Base-by-base conservation (phyloP, 2,797 vertebrate genomes). In the Poecile montanus region DNA sequence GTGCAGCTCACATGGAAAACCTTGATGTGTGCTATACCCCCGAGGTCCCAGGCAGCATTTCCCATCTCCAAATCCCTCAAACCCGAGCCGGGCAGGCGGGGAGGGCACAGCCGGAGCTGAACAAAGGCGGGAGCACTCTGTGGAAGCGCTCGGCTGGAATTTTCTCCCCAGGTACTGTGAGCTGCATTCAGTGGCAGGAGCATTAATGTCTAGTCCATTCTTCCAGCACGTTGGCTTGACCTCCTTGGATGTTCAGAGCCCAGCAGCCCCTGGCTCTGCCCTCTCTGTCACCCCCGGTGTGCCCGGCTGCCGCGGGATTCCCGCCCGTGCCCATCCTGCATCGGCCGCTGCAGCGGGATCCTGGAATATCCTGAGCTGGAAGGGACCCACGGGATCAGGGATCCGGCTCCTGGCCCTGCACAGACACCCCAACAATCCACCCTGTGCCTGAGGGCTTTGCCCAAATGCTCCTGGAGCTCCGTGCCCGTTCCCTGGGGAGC, bases 271-370 rank as follows among this genome's bases (percentile, higher is more conserved):
- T 14, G 26, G 40, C 74, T 65, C 58, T 83, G 80, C 57, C 76
- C 88, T 34, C 63, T 10, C 67, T 4, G 67, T 40, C 66, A 56
- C 45, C 88, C 61, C 57, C 61, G 10, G 82, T 5, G 7, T 3
- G 3, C 48, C 38, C 0, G 0, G 42, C 44, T 23, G 75, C 81
- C 0, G 6, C 40, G 1, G 58, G 53, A 17, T 66, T 21, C 58
- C 53, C 6, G 2, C 2, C 0, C 0, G 6, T 8, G 12, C 70
- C 70, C 1, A 0, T 27, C 44, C 47, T 0, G 13, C 48, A 9
- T 3, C 12, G 0, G 0, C 71, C 8, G 38, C 57, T 20, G 27
- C 54, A 34, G 34, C 0, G 17, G 10, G 16, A 60, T 13, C 23
- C 7, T 0, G 70, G 72, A 76, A 40, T 16, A 16, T 4, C 73